These are phyloP conservation scores for Salticus scenicus DNA, from an alignment of 2,888 invertebrate species.

Conservation along the genomic window DNA sequence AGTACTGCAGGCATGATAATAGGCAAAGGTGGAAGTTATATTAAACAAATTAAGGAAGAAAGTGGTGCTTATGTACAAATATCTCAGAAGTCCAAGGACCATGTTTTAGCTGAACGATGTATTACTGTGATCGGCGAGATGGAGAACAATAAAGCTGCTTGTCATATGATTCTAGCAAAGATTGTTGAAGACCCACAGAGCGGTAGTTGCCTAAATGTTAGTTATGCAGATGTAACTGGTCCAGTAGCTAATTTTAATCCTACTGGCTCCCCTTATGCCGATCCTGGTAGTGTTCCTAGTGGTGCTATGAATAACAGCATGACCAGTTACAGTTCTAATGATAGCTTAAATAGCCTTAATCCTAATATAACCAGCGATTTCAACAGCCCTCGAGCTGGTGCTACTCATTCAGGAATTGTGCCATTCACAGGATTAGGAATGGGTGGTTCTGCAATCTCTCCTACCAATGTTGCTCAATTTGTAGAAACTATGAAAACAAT, in stretches of 20 bases:
- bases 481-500: slow-evolving; percentile 91
- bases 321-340: slow-evolving; percentile 73
- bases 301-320: slow-evolving; percentile 72
- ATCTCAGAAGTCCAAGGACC: slow-evolving; percentile 95
- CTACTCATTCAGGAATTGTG: slow-evolving; percentile 65
- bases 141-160: slow-evolving; percentile 92
- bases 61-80: slow-evolving; percentile 97
- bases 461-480: slow-evolving; percentile 84
- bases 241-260: slow-evolving; percentile 98
- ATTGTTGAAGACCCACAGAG: slow-evolving; percentile 98
- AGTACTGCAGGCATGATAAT: slow-evolving; percentile 98
- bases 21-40: slow-evolving; percentile 95
- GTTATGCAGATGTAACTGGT: slow-evolving; percentile 96
- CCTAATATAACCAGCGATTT: slow-evolving; percentile 70
- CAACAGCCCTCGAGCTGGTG: slow-evolving; percentile 70
- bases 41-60: slow-evolving; percentile 95
- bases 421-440: slow-evolving; percentile 78
- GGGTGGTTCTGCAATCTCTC: slow-evolving; percentile 84
- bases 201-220: slow-evolving; percentile 95
- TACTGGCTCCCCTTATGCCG: slow-evolving; percentile 95
- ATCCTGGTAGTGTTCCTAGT: slow-evolving; percentile 73
- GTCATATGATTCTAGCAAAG: slow-evolving; percentile 95
- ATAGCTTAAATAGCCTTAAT: slow-evolving; percentile 72
- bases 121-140: slow-evolving; percentile 95
- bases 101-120: slow-evolving; percentile 88